A percentile compares a stretch with the other conserved stretches of the same genome.
These are phyloP conservation scores for Cyprinodon brontotheroides DNA, from an alignment of 2,113 vertebrate species.

Conservation along the genomic window DNA sequence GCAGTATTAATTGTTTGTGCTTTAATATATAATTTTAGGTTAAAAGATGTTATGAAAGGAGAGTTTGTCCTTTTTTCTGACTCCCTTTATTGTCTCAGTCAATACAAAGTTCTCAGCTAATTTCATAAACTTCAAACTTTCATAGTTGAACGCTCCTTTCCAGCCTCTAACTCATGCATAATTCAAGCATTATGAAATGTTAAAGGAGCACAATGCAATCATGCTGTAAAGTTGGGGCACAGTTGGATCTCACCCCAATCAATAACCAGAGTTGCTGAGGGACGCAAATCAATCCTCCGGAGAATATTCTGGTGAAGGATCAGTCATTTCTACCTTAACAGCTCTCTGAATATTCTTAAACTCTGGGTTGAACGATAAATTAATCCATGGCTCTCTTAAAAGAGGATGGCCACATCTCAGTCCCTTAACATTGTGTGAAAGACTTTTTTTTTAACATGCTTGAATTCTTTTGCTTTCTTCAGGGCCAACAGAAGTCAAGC, in stretches of 20 bases:
- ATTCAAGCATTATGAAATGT: slow-evolving; percentile 11
- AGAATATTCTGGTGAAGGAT: neutral
- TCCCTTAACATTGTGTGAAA: neutral
- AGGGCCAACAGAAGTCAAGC: slow-evolving; percentile 80
- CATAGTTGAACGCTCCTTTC: neutral
- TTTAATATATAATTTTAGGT: too few species aligned
- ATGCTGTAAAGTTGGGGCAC: neutral
- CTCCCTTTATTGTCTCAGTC: neutral
- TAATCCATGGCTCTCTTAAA: neutral
- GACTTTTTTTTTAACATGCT: neutral
- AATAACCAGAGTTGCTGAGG: neutral
- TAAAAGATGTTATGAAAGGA: neutral
- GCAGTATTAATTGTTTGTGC: too few species aligned
- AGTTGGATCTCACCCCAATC: neutral
- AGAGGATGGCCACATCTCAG: slow-evolving; percentile 8
- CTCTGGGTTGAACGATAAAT: slow-evolving; percentile 6
- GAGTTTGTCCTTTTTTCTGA: neutral
- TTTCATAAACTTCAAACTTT: neutral
- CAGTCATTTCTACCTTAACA: neutral
- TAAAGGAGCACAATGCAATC: neutral
- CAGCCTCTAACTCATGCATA: slow-evolving; percentile 17
- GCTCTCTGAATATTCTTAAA: neutral
- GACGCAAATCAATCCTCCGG: neutral
- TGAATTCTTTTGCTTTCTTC: slow-evolving; percentile 25
- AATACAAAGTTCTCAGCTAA: neutral